Conservation (phyloP, 1,140 invertebrate species). For the Lasioglossum albipes region DNA sequence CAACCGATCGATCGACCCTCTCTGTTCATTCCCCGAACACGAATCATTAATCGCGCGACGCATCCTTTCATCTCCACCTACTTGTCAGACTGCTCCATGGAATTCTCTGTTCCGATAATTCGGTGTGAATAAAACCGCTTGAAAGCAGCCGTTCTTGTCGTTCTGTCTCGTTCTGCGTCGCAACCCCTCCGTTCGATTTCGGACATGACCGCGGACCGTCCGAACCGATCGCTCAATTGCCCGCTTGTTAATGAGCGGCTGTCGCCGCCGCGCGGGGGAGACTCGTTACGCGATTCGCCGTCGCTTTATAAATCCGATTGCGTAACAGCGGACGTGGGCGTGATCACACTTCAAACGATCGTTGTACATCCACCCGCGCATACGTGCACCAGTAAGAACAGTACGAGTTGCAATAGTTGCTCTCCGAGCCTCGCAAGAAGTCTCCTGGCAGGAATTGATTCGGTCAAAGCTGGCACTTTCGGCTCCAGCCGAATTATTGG, state of each 20-base stretch:
- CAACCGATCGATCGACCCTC: neutral
- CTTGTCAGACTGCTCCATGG: neutral
- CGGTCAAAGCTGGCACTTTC: too few species aligned
- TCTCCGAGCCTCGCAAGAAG: too few species aligned
- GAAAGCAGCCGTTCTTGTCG: conserved; percentile 16
- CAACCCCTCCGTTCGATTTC: neutral
- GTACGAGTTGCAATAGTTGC: too few species aligned
- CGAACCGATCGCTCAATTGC: neutral
- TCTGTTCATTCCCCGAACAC: conserved; percentile 2
- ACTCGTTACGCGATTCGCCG: conserved; percentile 24
- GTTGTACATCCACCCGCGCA: neutral
- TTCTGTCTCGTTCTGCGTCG: too few species aligned
- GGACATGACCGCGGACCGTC: too few species aligned
- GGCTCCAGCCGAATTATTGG: too few species aligned
- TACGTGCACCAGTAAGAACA: neutral
- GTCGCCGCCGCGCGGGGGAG: neutral
- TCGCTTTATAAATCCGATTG: conserved; percentile 38
- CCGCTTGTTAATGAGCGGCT: conserved; percentile 25
- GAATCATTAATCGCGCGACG: neutral
- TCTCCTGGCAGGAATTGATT: too few species aligned
- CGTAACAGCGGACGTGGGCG: conserved; percentile 21
- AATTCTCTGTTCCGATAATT: conserved; percentile 24
- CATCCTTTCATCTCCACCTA: neutral
- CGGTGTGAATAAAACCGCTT: conserved; percentile 57
- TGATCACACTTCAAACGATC: conserved; percentile 35